phyloP scores from a whole-genome alignment of 2,113 vertebrate genomes.

The Sinocyclocheilus anshuiensis region DNA sequence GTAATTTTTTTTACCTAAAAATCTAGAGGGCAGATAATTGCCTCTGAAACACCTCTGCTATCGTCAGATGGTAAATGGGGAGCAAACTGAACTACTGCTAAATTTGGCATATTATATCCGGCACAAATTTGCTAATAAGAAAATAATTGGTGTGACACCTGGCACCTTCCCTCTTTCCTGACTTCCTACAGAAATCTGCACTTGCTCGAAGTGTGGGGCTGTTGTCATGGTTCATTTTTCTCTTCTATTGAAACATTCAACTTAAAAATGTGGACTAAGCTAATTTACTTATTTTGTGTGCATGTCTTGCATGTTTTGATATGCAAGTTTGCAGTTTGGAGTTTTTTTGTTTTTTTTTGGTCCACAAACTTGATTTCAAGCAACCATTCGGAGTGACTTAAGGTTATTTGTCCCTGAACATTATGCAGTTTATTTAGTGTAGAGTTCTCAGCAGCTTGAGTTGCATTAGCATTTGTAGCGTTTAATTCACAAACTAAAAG shows the following conservation, averaged over 20 bases:
- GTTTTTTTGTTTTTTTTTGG: not conserved
- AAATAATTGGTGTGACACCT: slow-evolving; percentile 47
- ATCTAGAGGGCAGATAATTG: slow-evolving; percentile 9
- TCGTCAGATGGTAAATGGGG: slow-evolving; percentile 30
- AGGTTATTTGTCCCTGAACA: not conserved
- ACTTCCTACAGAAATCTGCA: slow-evolving; percentile 18
- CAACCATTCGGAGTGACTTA: not conserved
- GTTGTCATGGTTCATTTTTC: not conserved
- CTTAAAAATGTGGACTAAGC: not conserved
- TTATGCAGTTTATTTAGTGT: not conserved
- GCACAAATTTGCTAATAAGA: slow-evolving; percentile 52
- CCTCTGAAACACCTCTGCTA: slow-evolving; percentile 45
- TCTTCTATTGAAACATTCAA: not conserved
- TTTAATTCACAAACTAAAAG: not conserved
- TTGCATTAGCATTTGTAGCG: not conserved
- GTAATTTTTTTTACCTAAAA: not conserved
- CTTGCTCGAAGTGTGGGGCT: not conserved
- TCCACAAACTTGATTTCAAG: not conserved
- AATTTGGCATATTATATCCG: slow-evolving; percentile 40
- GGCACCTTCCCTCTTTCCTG: slow-evolving; percentile 36
- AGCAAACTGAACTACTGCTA: slow-evolving; percentile 27
- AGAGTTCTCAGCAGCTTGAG: not conserved
- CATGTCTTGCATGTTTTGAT: not conserved
- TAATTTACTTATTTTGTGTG: slow-evolving; percentile 19
- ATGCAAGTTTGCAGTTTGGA: not conserved